phyloP scores from a whole-genome alignment of 1,140 invertebrate species.

The Patella vulgata region DNA sequence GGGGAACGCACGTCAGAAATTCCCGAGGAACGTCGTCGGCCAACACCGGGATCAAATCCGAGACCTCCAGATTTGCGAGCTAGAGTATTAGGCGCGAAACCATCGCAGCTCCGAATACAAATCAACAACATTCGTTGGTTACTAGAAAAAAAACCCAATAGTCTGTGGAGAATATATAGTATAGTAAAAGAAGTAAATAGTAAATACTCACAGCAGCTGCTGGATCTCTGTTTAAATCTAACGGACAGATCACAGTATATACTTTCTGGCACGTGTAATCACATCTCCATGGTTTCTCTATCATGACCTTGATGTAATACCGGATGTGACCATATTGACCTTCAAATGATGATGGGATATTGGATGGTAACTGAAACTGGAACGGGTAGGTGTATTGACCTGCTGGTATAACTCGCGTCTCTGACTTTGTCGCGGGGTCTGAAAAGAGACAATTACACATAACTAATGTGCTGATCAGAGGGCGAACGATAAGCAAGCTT shows the following conservation, averaged over 20 bases:
- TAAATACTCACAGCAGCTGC: slow-evolving; percentile 42
- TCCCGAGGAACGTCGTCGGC: too few species aligned
- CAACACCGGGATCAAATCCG: too few species aligned
- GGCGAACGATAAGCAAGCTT: background rate
- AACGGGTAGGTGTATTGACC: slow-evolving; percentile 69
- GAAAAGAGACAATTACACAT: background rate
- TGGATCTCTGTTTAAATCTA: slow-evolving; percentile 58
- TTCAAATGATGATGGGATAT: slow-evolving; percentile 68
- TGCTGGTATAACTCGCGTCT: slow-evolving; percentile 39
- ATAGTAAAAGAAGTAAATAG: too few species aligned
- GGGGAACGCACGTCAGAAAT: too few species aligned
- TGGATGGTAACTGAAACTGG: slow-evolving; percentile 66
- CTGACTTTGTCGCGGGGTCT: background rate
- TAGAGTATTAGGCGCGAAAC: too few species aligned
- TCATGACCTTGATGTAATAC: slow-evolving; percentile 66
- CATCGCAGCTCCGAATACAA: too few species aligned
- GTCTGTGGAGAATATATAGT: too few species aligned
- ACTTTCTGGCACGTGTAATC: slow-evolving; percentile 51
- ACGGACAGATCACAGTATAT: slow-evolving; percentile 56
- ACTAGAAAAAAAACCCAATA: too few species aligned
- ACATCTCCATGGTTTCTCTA: slow-evolving; percentile 62
- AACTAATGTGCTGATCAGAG: background rate
- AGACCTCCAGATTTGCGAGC: too few species aligned
- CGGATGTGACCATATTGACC: slow-evolving; percentile 67
- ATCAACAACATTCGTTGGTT: too few species aligned